Evolutionary conservation across 2,113 vertebrate genomes (phyloP).

Genomic region (Hydropotes inermis): DNA sequence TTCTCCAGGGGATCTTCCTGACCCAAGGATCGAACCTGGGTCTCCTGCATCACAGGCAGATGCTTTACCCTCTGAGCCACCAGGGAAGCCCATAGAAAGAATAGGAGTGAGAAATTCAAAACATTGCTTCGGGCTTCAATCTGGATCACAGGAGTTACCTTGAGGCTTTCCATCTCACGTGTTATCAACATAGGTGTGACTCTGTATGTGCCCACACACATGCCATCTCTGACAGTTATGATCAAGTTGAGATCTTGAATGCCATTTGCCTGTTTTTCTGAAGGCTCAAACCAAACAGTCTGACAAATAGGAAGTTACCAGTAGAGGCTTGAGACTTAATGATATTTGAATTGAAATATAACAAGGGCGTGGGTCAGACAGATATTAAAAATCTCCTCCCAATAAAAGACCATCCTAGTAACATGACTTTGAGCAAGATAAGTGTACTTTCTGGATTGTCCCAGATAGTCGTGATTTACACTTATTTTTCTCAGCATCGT

Average conservation of each 20-base stretch:
- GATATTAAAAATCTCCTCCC: not conserved
- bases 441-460: not conserved
- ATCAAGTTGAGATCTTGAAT: not conserved
- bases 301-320: not conserved
- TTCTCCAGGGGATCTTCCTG: too few relatives aligned
- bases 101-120: not conserved
- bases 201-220: too few relatives aligned
- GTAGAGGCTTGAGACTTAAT: not conserved
- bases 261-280: not conserved
- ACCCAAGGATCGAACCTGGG: too few relatives aligned
- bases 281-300: not conserved
- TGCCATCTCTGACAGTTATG: not conserved
- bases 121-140: not conserved
- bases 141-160: not conserved
- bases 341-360: not conserved
- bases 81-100: not conserved
- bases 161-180: not conserved
- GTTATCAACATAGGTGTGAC: not conserved
- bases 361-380: not conserved
- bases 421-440: not conserved
- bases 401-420: not conserved
- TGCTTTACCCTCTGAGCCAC: too few relatives aligned
- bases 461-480: not conserved
- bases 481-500: not conserved
- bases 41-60: too few relatives aligned